Percentiles rank a stretch among this genome's conserved stretches.
phyloP scores from a whole-genome alignment of 2,113 vertebrate genomes.

The Notechis scutatus region DNA sequence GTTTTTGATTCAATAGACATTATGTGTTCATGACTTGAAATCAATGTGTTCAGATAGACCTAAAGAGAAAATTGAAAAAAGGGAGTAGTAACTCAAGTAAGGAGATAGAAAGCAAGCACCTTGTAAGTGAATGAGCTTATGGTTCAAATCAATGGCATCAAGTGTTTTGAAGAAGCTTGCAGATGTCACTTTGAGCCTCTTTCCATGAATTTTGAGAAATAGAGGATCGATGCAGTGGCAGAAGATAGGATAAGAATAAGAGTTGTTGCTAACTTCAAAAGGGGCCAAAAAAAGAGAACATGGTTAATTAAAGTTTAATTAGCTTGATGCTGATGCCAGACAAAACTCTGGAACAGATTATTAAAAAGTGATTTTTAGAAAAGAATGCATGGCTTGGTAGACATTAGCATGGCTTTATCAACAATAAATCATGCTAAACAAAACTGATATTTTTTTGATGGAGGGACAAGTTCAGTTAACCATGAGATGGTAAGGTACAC shows the following conservation, averaged over 20 bases:
- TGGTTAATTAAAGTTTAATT: not conserved
- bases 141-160: not conserved
- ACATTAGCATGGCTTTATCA: not conserved
- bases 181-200: not conserved
- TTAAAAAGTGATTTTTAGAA: not conserved
- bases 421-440: not conserved
- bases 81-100: not conserved
- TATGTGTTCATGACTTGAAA: not conserved
- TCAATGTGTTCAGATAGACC: not conserved
- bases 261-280: not conserved
- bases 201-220: not conserved
- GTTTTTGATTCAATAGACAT: not conserved
- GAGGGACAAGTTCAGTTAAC: not conserved
- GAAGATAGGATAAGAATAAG: not conserved
- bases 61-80: not conserved
- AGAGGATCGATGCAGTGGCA: not conserved
- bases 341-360: not conserved
- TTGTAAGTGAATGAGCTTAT: not conserved
- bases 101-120: not conserved
- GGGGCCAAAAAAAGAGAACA: not conserved
- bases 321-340: not conserved
- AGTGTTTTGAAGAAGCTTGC: not conserved
- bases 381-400: not conserved
- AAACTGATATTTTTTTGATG: not conserved
- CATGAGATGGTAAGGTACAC: not conserved